Conservation (phyloP, 2,888 invertebrate genomes). For the Microctonus hyperodae region DNA sequence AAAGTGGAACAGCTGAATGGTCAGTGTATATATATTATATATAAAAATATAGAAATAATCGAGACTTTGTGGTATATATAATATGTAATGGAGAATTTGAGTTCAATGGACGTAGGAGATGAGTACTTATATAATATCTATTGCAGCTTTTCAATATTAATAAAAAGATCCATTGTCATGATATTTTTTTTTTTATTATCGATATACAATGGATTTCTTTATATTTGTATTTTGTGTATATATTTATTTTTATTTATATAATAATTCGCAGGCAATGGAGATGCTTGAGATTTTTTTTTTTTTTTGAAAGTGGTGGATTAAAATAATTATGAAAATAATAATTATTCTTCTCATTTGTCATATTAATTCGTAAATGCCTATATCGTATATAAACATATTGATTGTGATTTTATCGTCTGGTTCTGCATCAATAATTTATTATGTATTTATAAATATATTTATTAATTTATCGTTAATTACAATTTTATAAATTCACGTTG, state of each 20-base stretch:
- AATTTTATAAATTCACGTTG: not conserved
- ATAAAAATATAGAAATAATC: not conserved
- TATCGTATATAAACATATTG: not conserved
- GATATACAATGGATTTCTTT: not conserved
- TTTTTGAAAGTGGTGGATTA: too few species aligned
- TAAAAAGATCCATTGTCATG: not conserved
- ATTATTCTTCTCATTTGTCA: not conserved
- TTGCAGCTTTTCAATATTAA: not conserved
- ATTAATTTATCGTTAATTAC: not conserved
- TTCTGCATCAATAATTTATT: conserved; percentile 16
- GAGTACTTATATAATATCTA: not conserved
- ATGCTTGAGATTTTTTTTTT: too few species aligned
- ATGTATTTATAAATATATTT: conserved; percentile 5
- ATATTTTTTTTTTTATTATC: not conserved
- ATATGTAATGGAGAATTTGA: too few species aligned
- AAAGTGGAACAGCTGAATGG: not conserved
- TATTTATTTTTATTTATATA: not conserved
- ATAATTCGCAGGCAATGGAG: too few species aligned
- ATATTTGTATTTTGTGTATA: not conserved
- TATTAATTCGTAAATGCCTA: not conserved
- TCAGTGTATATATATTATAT: not conserved
- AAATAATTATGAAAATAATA: not conserved
- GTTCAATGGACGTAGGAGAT: not conserved
- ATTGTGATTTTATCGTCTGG: conserved; percentile 6
- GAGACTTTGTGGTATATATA: not conserved